Evolutionary conservation across 2,113 vertebrate species (phyloP).

Genomic region (Pteruthius melanotis): DNA sequence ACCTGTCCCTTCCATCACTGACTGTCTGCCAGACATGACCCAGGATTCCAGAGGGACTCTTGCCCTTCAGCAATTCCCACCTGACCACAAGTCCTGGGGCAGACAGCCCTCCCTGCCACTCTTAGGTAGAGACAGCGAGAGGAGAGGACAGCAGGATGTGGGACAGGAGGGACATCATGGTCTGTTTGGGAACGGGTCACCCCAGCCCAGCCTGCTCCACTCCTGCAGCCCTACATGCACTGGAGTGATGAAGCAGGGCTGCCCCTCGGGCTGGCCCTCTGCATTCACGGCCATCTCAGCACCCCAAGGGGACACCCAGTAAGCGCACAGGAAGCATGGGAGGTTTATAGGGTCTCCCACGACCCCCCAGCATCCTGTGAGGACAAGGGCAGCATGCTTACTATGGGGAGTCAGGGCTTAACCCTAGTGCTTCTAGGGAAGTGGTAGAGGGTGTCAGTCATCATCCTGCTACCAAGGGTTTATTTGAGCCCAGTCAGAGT

Average conservation of each 20-base stretch:
- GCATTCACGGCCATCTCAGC: accelerated
- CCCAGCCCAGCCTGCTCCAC: neutral
- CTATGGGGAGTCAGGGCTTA: neutral
- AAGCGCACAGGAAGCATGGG: neutral
- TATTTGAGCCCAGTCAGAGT: neutral
- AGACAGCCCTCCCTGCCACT: neutral
- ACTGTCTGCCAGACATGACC: neutral
- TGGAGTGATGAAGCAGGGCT: neutral
- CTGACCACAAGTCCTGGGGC: accelerated
- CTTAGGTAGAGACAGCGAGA: neutral
- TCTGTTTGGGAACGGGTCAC: neutral
- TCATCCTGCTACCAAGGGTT: neutral
- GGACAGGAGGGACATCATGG: accelerated
- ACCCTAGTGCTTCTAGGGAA: neutral
- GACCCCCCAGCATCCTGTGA: neutral
- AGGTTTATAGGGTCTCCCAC: neutral
- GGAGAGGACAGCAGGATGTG: neutral
- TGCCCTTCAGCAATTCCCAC: neutral
- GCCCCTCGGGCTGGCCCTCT: neutral
- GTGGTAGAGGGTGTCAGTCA: neutral
- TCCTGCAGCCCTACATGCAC: accelerated
- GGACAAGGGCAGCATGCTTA: neutral
- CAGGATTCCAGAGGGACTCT: accelerated
- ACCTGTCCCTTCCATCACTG: neutral
- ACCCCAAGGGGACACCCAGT: neutral